Conservation (phyloP, 2,113 vertebrate species). For the Leucopsar rothschildi region DNA sequence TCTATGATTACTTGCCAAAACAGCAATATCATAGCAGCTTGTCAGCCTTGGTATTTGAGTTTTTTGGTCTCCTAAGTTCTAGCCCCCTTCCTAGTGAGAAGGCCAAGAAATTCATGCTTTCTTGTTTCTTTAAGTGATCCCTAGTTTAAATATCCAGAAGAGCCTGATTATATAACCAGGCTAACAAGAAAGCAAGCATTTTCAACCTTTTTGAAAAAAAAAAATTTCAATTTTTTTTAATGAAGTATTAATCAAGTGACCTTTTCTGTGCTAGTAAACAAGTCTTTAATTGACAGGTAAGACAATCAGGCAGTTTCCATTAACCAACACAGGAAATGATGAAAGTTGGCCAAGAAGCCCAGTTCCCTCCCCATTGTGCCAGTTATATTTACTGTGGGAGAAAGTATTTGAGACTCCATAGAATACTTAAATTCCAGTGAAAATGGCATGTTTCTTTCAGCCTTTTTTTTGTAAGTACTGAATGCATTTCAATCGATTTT, state of each 20-base stretch:
- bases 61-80: background rate
- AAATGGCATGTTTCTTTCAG: accelerated
- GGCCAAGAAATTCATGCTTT: background rate
- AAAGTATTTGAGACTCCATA: background rate
- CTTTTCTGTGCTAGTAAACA: background rate
- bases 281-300: background rate
- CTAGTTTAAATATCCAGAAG: background rate
- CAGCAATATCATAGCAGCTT: background rate
- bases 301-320: background rate
- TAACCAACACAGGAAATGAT: background rate
- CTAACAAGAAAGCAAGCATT: background rate
- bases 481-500: background rate
- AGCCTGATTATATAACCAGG: background rate
- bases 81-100: background rate
- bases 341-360: background rate
- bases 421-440: background rate
- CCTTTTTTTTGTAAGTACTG: background rate
- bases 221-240: background rate
- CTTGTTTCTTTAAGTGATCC: background rate
- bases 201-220: background rate
- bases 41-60: too few relatives aligned
- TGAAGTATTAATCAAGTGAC: background rate
- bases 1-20: background rate
- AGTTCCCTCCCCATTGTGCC: background rate
- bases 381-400: background rate